Conservation (phyloP, 2,888 invertebrate species). For the Hirtodrosophila confusa region DNA sequence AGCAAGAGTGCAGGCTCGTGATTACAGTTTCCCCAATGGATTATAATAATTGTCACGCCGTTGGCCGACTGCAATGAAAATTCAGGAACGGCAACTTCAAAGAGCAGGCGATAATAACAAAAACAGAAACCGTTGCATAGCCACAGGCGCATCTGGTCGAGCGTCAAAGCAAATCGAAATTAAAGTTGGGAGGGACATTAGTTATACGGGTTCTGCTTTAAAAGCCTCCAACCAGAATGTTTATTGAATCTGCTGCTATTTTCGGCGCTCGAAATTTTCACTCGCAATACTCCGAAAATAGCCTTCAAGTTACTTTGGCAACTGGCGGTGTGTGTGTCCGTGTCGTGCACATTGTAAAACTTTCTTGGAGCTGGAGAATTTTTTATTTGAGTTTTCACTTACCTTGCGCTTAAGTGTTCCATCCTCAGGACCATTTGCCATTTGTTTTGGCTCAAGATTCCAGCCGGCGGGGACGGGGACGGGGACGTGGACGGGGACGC, state of each 20-base stretch:
- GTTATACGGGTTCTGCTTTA: constrained; percentile 29
- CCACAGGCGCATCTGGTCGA: constrained; percentile 44
- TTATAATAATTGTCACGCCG: constrained; percentile 44
- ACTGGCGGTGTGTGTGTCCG: constrained; percentile 28
- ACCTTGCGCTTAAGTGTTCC: constrained; percentile 72
- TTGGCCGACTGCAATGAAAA: constrained; percentile 40
- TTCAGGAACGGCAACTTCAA: constrained; percentile 45
- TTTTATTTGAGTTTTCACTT: constrained; percentile 75
- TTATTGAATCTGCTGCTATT: constrained; percentile 48
- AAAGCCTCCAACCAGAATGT: constrained; percentile 26
- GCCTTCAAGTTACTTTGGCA: constrained; percentile 41
- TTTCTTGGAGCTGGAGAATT: constrained; percentile 39
- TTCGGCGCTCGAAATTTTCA: too few relatives aligned
- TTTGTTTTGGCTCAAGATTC: constrained; percentile 60
- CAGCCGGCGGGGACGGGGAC: background rate
- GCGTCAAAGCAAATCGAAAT: constrained; percentile 29
- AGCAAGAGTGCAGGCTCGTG: constrained; percentile 4
- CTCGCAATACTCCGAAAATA: constrained; percentile 41
- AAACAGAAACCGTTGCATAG: constrained; percentile 41
- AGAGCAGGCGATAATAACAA: constrained; percentile 30
- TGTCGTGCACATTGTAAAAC: constrained; percentile 65
- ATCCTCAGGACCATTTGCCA: constrained; percentile 68
- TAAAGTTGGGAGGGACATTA: constrained; percentile 34
- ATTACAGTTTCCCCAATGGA: constrained; percentile 13
- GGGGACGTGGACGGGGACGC: background rate